A percentile compares a stretch with the other conserved stretches of the same genome.
These are phyloP conservation scores for Calliphora vicina DNA, from an alignment of 1,140 invertebrate genomes.

Conservation along the genomic window DNA sequence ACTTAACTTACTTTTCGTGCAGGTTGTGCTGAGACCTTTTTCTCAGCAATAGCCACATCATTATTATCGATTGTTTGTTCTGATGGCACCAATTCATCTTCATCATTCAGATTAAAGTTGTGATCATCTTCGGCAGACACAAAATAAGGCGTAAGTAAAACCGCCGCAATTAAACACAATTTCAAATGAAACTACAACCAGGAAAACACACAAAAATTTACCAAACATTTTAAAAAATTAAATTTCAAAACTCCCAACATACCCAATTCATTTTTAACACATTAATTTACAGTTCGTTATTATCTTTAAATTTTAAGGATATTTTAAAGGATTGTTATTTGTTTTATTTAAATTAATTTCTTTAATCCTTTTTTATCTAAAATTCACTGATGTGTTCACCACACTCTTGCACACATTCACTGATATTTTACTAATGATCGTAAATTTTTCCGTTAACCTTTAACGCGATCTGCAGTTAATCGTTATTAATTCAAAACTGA, in stretches of 20 bases:
- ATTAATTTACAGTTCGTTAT: neutral
- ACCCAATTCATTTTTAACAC: neutral
- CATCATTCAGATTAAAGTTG: neutral
- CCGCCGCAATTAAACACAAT: neutral
- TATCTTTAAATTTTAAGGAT: neutral
- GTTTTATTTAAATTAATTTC: neutral
- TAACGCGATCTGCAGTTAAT: neutral
- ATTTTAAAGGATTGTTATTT: neutral
- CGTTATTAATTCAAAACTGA: neutral
- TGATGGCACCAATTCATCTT: neutral
- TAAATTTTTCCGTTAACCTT: neutral
- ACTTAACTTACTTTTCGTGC: neutral
- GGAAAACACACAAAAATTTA: neutral
- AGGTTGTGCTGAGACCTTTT: neutral
- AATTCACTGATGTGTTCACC: neutral
- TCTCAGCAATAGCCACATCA: slow-evolving; percentile 39
- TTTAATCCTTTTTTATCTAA: neutral
- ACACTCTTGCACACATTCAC: neutral
- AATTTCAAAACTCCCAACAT: neutral
- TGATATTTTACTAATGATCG: neutral
- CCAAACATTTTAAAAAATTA: neutral
- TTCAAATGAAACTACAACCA: neutral
- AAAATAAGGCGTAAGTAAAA: neutral
- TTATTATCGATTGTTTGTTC: slow-evolving; percentile 24
- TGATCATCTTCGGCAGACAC: neutral